These are phyloP conservation scores for Phalanger gymnotis DNA, from an alignment of 2,797 vertebrate species.

Conservation along the genomic window DNA sequence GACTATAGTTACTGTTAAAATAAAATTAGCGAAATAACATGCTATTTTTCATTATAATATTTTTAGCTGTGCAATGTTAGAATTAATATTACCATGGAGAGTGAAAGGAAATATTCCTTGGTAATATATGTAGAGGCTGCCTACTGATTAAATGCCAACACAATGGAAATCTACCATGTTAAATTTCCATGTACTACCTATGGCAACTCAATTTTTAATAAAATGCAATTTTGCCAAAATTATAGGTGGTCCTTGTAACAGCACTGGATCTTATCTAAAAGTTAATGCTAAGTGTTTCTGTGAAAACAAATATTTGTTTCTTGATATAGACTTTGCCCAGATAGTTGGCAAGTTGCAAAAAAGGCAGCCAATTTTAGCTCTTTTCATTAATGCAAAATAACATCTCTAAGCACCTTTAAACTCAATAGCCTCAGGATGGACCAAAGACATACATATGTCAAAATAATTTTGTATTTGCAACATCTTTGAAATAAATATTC, in stretches of 20 bases:
- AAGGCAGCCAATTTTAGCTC: not conserved
- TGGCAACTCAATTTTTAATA: not conserved
- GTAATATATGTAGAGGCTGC: not conserved
- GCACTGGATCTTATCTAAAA: not conserved
- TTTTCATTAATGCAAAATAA: rapidly evolving
- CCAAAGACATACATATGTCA: rapidly evolving
- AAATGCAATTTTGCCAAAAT: not conserved
- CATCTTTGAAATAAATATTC: not conserved
- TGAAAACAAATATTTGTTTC: not conserved
- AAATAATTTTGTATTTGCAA: not conserved
- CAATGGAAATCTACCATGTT: not conserved
- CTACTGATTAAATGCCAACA: not conserved
- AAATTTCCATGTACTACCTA: not conserved
- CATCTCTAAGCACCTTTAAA: rapidly evolving
- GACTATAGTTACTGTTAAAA: not conserved
- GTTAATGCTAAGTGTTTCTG: not conserved
- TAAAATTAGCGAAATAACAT: not conserved
- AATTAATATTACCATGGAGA: not conserved
- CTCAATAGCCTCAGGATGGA: rapidly evolving
- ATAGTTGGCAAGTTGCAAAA: not conserved
- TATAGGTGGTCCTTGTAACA: not conserved
- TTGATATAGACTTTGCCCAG: not conserved
- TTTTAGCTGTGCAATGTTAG: not conserved
- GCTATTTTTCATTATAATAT: not conserved
- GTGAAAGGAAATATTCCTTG: not conserved